phyloP scores from a whole-genome alignment of 2,113 vertebrate species.

The Oxygymnocypris stewartii region DNA sequence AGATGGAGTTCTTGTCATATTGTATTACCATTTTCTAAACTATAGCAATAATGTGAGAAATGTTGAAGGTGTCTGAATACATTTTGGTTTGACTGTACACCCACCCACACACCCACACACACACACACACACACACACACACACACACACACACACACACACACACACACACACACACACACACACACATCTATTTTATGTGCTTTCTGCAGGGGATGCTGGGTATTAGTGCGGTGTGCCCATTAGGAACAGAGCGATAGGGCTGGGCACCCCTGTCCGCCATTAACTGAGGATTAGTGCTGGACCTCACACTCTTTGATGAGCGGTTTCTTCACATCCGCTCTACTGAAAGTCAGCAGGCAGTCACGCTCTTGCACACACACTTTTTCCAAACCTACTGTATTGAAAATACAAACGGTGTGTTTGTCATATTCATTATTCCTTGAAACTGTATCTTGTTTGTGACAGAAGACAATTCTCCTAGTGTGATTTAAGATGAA shows the following conservation, averaged over 20 bases:
- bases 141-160: no score
- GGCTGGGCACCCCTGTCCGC: slow-evolving; percentile 58
- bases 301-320: slow-evolving; percentile 67
- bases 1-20: no score
- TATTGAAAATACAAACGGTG: not conserved
- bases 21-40: no score
- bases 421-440: slow-evolving; percentile 28
- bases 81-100: no score
- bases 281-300: slow-evolving; percentile 76
- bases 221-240: slow-evolving; percentile 40
- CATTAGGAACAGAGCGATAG: slow-evolving; percentile 44
- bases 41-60: no score
- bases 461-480: not conserved
- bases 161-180: no score
- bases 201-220: slow-evolving; percentile 29
- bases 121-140: no score
- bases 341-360: slow-evolving; percentile 30
- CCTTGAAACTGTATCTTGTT: not conserved
- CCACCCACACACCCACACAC: no score
- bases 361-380: slow-evolving; percentile 29
- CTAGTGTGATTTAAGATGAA: not conserved
- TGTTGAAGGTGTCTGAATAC: no score
- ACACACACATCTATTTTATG: not conserved
- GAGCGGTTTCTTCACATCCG: slow-evolving; percentile 66
- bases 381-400: slow-evolving; percentile 23